Base-by-base conservation (phyloP, 2,888 invertebrate species). In the Merodon equestris region DNA sequence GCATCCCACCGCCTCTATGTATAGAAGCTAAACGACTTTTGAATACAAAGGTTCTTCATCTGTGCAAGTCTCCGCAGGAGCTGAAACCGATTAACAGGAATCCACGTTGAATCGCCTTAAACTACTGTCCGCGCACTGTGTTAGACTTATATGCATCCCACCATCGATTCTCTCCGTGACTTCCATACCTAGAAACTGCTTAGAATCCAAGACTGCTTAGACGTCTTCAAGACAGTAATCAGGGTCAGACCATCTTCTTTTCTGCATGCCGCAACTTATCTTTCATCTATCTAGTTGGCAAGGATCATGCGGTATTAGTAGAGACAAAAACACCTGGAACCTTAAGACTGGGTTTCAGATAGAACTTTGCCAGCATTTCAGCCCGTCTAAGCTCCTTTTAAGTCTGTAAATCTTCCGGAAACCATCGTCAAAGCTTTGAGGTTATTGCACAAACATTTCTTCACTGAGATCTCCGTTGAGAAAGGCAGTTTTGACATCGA, bases 211-310 rank as follows among this genome's bases (percentile, higher is more conserved):
- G 44, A 57, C 12, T 7, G 42, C 50, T 1, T 54, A 19, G 3
- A 12, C 34, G n/a, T 64, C 9, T 10, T 17, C 13, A 56, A 45
- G 36, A 40, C 54, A 9, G 45, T 12, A 3, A 66, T 12, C 10
- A 57, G 12, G 5, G 3, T 36, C 13, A 57, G 10, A 36, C 10
- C 51, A 51, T 58, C 51, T 3, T 36, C 17, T 51, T 81, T 15
- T 38, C 71, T 58, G 5, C 44, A 61, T 40, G 82, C 70, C 1
- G 81, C 72, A 10, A 84, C 76, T 3, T 84, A 44, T 10, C 84
- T 83, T 4, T 84, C 83, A 66, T 85, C 85, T 19, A 85, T 83
- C 68, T 84, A 85, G n/a, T 84, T 77, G 7, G 82, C 81, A 1
- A 84, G n/a, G 9, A 84, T 75, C 5, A 83, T 48, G 14, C 45